A percentile compares a stretch with the other conserved stretches of the same genome.
phyloP scores from a whole-genome alignment of 2,113 vertebrate genomes.

The Diglossa brunneiventris region DNA sequence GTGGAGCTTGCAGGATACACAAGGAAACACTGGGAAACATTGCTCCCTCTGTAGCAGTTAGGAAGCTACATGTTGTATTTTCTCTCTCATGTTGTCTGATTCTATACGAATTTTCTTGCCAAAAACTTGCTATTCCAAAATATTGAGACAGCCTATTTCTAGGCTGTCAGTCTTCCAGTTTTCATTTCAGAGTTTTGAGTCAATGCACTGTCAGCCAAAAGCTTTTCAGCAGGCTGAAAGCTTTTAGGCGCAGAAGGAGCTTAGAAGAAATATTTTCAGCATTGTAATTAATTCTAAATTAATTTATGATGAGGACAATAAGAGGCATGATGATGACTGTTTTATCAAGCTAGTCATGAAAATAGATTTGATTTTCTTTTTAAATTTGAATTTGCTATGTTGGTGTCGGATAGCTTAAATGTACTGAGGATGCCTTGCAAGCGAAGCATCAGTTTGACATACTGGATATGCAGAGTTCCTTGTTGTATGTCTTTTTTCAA shows the following conservation, averaged over 20 bases:
- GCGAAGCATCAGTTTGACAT: fast-evolving
- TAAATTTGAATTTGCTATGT: background rate
- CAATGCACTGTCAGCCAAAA: constrained; percentile 23
- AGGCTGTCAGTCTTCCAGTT: constrained; percentile 42
- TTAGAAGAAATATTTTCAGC: background rate
- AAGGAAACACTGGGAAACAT: background rate
- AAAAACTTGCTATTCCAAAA: constrained; percentile 31
- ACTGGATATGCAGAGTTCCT: background rate
- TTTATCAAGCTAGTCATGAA: background rate
- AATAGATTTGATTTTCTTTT: background rate
- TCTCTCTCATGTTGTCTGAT: background rate
- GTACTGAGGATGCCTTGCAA: background rate
- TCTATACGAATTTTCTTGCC: constrained; percentile 7
- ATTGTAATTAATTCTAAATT: background rate
- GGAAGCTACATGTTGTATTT: background rate
- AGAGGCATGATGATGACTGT: background rate
- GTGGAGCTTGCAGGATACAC: background rate
- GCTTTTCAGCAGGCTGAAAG: constrained; percentile 16
- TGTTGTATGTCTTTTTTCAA: background rate
- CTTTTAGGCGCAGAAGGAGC: background rate
- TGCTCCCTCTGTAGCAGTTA: background rate
- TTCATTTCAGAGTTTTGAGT: constrained; percentile 42
- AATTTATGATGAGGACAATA: background rate
- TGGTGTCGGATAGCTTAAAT: background rate
- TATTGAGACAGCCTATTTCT: constrained; percentile 45